These are phyloP conservation scores for Balanococcus diminutus DNA, from an alignment of 2,888 invertebrate genomes.

Conservation along the genomic window DNA sequence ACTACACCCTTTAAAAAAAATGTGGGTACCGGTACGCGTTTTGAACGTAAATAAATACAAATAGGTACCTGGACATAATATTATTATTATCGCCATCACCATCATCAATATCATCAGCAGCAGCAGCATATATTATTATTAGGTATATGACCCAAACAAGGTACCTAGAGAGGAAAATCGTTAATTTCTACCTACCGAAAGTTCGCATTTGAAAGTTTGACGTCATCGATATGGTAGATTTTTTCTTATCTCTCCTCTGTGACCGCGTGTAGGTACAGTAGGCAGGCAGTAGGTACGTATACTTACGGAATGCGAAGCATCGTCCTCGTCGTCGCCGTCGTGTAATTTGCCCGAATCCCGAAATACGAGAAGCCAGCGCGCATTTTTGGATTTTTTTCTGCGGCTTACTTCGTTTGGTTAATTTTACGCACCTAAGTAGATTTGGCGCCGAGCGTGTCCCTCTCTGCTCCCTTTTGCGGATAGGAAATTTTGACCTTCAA, in stretches of 20 bases:
- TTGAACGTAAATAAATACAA: neutral
- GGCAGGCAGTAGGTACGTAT: neutral
- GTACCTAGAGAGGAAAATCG: neutral
- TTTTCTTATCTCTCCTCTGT: neutral
- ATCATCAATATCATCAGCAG: too few relatives aligned
- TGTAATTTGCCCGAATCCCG: neutral
- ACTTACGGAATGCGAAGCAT: neutral
- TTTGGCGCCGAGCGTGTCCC: neutral
- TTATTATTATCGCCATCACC: too few relatives aligned
- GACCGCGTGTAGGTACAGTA: neutral
- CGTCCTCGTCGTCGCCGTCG: neutral
- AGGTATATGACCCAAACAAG: slow-evolving; percentile 7
- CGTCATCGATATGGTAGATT: slow-evolving; percentile 2
- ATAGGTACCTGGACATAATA: too few relatives aligned
- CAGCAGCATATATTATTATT: neutral
- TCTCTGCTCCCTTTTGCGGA: neutral
- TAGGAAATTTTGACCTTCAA: neutral
- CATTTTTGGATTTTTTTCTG: slow-evolving; percentile 5
- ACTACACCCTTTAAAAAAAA: too few relatives aligned
- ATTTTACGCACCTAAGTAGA: neutral
- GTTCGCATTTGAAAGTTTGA: slow-evolving; percentile 10
- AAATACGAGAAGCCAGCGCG: neutral
- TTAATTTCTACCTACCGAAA: slow-evolving; percentile 17
- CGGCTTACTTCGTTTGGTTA: neutral
- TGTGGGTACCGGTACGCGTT: neutral